A percentile compares a stretch with the other conserved stretches of the same genome.
Evolutionary conservation across 2,113 vertebrate species (phyloP).

Genomic region (Psilopsiagon aymara): DNA sequence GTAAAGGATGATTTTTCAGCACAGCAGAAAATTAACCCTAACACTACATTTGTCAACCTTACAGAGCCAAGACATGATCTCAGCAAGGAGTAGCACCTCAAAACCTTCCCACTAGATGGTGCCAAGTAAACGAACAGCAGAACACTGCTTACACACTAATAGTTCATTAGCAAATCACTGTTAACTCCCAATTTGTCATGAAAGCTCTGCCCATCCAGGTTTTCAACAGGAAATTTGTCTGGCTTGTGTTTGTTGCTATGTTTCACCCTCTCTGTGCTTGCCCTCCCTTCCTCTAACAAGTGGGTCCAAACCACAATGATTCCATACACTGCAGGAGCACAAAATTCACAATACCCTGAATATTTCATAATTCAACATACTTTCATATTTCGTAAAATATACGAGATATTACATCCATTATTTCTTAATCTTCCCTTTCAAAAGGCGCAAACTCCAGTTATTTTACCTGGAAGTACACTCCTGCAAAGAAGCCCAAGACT

Average conservation of each 20-base stretch:
- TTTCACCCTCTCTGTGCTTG: neutral
- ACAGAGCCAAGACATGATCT: neutral
- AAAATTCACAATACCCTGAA: neutral
- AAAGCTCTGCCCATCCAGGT: neutral
- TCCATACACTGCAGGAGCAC: neutral
- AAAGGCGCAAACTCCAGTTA: neutral
- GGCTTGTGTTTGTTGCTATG: neutral
- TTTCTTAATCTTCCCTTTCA: neutral
- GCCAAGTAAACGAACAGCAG: neutral
- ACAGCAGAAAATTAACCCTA: neutral
- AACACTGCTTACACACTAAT: neutral
- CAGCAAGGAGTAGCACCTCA: rapidly evolving
- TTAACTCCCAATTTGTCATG: neutral
- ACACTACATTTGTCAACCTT: neutral
- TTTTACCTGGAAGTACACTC: neutral
- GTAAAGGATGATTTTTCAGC: neutral
- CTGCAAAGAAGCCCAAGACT: neutral
- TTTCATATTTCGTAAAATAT: neutral
- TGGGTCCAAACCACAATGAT: neutral
- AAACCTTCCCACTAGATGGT: neutral
- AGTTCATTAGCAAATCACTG: neutral
- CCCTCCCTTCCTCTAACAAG: neutral
- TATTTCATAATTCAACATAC: neutral
- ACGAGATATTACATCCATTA: neutral
- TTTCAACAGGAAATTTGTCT: neutral